Percentiles rank a stretch among this genome's conserved stretches.
phyloP scores from a whole-genome alignment of 2,113 vertebrate genomes.

The Echinops telfairi region DNA sequence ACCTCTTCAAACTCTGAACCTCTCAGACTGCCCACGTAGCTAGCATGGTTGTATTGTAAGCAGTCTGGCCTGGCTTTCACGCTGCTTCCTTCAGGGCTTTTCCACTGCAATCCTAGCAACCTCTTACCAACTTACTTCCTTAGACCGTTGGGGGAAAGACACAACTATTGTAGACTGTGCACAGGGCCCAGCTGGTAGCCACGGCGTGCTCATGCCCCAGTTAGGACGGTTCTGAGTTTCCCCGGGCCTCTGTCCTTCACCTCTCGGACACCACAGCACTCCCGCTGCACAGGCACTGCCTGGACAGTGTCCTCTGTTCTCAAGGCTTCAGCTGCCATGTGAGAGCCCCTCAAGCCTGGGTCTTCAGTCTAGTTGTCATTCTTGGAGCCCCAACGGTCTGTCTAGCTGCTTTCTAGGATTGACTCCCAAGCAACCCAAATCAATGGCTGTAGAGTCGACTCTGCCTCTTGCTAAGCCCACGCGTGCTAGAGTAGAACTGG shows the following conservation, averaged over 20 bases:
- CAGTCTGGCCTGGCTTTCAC: neutral
- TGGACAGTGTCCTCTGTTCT: neutral
- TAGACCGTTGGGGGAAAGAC: neutral
- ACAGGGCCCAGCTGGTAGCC: neutral
- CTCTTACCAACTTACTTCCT: neutral
- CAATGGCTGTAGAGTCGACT: neutral
- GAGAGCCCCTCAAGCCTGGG: neutral
- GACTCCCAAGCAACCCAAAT: neutral
- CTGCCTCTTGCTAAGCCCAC: neutral
- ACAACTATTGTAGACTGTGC: neutral
- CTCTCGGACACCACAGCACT: neutral
- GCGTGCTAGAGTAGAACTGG: neutral
- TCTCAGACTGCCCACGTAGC: too few species aligned
- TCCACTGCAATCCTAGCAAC: neutral
- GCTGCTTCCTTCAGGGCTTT: neutral
- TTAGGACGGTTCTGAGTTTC: neutral
- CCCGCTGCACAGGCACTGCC: neutral
- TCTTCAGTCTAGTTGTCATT: neutral
- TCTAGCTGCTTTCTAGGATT: neutral
- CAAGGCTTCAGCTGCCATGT: neutral
- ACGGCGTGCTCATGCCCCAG: neutral
- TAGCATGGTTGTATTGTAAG: neutral
- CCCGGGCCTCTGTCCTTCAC: neutral
- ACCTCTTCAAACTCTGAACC: too few species aligned
- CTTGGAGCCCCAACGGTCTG: neutral